Base-by-base conservation (phyloP, 2,797 vertebrate genomes). In the Esox lucius region DNA sequence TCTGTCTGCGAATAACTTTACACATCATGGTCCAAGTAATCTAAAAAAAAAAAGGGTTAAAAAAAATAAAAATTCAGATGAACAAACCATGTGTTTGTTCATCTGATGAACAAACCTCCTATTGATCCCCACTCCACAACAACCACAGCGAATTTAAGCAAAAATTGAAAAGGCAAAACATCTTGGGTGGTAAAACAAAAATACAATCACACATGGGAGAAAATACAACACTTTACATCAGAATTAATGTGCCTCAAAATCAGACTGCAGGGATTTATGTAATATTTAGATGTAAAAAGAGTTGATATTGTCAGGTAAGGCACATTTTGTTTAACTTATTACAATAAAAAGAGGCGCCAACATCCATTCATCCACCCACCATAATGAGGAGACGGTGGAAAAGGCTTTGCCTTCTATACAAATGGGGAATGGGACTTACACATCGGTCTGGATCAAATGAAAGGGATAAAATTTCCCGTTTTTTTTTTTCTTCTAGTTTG, bases 241-340 rank as follows among this genome's bases (percentile, higher is more conserved):
- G 26, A 35, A 66, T 33, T 4, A 66, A 66, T 66, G 64, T 31
- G 64, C 64, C 64, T 66, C 64, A 35, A 31, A 28, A 66, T 31
- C 64, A 17, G 64, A 33, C 31, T 35, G 31, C 28, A 19, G 31
- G 28, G 15, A 66, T 66, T 66, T 7, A 9, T 66, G 64, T 13
- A 70, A 42, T 73, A 28, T 76, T 49, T 28, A 28, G 33, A 76
- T 59, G 65, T 72, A 73, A 70, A 70, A 49, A 70, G 68, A 72
- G 86, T 76, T 88, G 81, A 86, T 89, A 75, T 86, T 82, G 87
- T 90, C 86, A 84, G 88, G 94, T 98, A 98, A 99, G 97, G 97
- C 97, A 99, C 97, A 90, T 90, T 84, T 88, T 80, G 89, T 95
- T 90, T 17, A 93, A 95, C 93, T 94, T 93, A 95, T 91, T 33